Base-by-base conservation (phyloP, 64 coral and sea anemone species). In the Montipora capricornis region DNA sequence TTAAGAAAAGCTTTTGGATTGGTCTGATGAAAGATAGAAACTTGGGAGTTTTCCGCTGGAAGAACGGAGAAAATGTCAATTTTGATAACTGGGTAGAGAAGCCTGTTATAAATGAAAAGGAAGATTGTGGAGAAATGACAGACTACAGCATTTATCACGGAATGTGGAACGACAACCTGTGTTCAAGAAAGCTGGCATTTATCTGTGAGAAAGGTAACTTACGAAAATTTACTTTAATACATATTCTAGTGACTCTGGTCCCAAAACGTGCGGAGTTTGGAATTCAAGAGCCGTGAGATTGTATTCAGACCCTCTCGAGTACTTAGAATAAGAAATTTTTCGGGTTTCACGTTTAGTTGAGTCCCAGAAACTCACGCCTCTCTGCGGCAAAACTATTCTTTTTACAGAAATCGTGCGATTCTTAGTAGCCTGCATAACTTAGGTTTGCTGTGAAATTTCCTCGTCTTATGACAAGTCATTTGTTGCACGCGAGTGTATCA, bases 101-200 rank as follows among this genome's bases (percentile, higher is more conserved):
- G 8, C 55, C 81, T 17, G 62, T 29, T 7, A 77, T 89, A 17
- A 19, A 29, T 4, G 64, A 64, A 5, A 1, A 58, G 0, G 87
- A 89, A 49, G 59, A 89, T 22, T 89, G 87, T 20, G 87, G 87
- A 8, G 87, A 89, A 49, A 89, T 89, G 87, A 78, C 74, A 77
- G 87, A 89, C 37, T 89, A 78, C 12, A 22, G 73, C 0, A 4
- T 4, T 77, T 77, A 29, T 79, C 71, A 15, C 0, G 87, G 87
- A 20, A 51, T 44, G 46, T 89, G 87, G 87, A 89, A 89, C 76
- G 87, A 89, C 87, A 60, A 89, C 3, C 16, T 6, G 3, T 89
- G 87, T 50, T 59, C 71, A 14, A 15, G 15, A 4, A 19, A 89
- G 44, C 87, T 52, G n/a, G 6, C 73, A 48, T 89, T 74, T 20